Evolutionary conservation across 2,797 vertebrate species (phyloP), one percentile per base, ranked within the genome.

Genomic region (Poeciliopsis turneri): DNA sequence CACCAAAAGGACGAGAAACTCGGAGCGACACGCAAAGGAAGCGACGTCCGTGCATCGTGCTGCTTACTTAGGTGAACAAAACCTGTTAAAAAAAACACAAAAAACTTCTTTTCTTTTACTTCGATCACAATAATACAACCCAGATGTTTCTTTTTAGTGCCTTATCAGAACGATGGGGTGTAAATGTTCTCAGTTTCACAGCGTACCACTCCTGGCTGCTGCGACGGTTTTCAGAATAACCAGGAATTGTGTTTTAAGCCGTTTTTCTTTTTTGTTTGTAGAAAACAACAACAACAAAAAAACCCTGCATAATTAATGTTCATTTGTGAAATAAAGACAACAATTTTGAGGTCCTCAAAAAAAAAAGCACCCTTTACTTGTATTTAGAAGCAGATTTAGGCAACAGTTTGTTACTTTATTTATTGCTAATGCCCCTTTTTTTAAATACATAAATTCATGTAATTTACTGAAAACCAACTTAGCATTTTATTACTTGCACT

Each of bases 111-210:
- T 51, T 45, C 8, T 70, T 41, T 41, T 74, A 72, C 83, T 76
- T 36, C 49, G 23, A 51, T 51, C 20, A 23, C 20, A 25, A 4
- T 66, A 8, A 66, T 3, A 23, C 16, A 41, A 15, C 39, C 39
- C 36, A 39, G 64, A 33, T 18, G 30, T 66, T 75, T 75, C 82
- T 76, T 36, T 77, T 84, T 79, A 79, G 88, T 85, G 92, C 88
- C 87, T 89, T 88, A 61, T 84, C 78, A 78, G 76, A 89, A 71
- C 68, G 33, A 76, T 36, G 51, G 76, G 41, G 46, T 76, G 73
- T 30, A 72, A 51, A 73, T 74, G 59, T 30, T 20, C 23, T n/a
- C 25, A 25, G 46, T 64, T 51, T 41, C 20, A 64, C 61, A 72
- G n/a, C 41, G 9, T 64, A 51, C 71, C 45, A 49, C 70, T 51